phyloP scores from a whole-genome alignment of 1,140 invertebrate species.

The Theocolax elegans region DNA sequence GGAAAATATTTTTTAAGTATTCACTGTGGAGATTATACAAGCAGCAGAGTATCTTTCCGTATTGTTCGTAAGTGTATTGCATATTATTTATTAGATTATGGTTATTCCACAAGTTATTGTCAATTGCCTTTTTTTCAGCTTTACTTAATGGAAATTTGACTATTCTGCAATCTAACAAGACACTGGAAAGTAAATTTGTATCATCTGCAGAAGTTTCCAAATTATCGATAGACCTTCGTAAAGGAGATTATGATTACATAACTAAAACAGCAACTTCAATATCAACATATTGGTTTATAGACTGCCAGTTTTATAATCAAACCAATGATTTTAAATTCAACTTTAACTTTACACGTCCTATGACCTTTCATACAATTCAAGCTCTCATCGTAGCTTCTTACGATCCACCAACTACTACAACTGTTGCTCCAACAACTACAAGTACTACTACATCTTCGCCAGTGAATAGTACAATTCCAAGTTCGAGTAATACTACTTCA shows the following conservation, averaged over 20 bases:
- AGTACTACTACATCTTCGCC: constrained; percentile 57
- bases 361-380: constrained; percentile 74
- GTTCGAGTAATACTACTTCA: constrained; percentile 45
- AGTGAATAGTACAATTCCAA: constrained; percentile 50
- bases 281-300: constrained; percentile 80
- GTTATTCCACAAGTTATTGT: too few relatives aligned
- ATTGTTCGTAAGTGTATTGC: constrained; percentile 70
- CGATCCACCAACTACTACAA: constrained; percentile 72
- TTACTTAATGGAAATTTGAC: constrained; percentile 74
- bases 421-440: constrained; percentile 66
- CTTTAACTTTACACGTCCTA: constrained; percentile 73
- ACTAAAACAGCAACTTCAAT: constrained; percentile 72
- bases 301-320: constrained; percentile 77
- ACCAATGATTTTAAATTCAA: constrained; percentile 71
- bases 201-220: constrained; percentile 70
- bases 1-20: constrained; percentile 33
- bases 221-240: constrained; percentile 70
- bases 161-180: constrained; percentile 72
- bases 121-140: constrained; percentile 60
- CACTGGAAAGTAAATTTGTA: constrained; percentile 70
- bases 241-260: constrained; percentile 72
- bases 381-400: constrained; percentile 77
- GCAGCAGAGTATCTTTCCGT: constrained; percentile 66
- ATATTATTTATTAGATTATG: too few relatives aligned
- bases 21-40: constrained; percentile 59